Base-by-base conservation (phyloP, 2,113 vertebrate genomes). In the Oncorhynchus tshawytscha region DNA sequence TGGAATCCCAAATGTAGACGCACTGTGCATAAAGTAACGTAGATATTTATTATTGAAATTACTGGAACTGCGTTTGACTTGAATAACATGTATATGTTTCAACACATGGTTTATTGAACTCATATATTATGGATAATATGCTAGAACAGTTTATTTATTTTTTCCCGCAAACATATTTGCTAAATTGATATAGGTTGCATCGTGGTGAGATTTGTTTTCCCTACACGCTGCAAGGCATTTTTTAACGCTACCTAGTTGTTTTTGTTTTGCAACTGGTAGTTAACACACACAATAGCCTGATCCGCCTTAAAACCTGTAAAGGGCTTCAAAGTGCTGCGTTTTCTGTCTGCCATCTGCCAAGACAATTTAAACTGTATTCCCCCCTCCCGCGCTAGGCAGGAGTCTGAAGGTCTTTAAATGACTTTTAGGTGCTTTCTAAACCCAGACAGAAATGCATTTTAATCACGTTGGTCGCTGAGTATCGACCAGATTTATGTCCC, bases 341-440 rank as follows among this genome's bases (percentile, higher is more conserved):
- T 79, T 81, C 24, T 1, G 80, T 82, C 76, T 75, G 67, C 88
- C 90, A 89, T 90, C 90, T 93, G 90, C 85, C 78, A 71, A 45
- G 39, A n/a, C 67, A 74, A 45, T 71, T 22, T 45, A 66, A 54
- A 67, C 62, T 72, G 62, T 39, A 62, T 54, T 6, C 5, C 48
- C 59, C 73, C 73, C 16, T 48, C 73, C 54, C 24, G 65, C 65
- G 8, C 66, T 3, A 68, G 15, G 16, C 27, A 24, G 64, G 54
- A 20, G 54, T 57, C 54, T 18, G 54, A 20, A 57, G 59, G n/a
- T 62, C 13, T n/a, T 62, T 62, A 22, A 62, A 54, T 54, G 51
- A 16, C 3, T 15, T n/a, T 7, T 27, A 68, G 67, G 31, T 68
- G 29, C 16, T 68, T 68, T 34, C 20, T 34, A 68, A 68, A 7